phyloP scores from a whole-genome alignment of 53 echinoderm and acorn worm genomes.

The Luidia sarsii region DNA sequence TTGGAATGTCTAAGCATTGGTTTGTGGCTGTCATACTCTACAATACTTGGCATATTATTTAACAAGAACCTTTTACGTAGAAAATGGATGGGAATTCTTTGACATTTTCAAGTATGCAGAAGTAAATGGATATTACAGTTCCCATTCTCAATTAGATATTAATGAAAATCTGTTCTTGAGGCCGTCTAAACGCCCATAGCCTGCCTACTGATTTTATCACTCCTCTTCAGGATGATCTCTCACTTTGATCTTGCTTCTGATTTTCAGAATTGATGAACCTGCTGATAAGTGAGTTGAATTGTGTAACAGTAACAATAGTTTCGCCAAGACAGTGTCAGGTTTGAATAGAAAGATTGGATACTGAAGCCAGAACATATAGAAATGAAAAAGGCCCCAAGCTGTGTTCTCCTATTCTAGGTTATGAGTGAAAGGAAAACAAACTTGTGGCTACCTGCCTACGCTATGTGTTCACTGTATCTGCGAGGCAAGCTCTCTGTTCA shows the following conservation, averaged over 20 bases:
- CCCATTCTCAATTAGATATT: neutral
- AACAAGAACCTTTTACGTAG: too few species aligned
- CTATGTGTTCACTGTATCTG: too few species aligned
- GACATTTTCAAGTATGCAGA: too few species aligned
- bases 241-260: neutral
- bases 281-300: constrained; percentile 5
- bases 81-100: too few species aligned
- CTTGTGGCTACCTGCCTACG: constrained; percentile 1
- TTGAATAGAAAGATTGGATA: neutral
- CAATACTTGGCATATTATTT: too few species aligned
- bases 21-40: too few species aligned
- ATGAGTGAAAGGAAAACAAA: constrained; percentile 4
- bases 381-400: constrained; percentile 40
- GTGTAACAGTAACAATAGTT: neutral
- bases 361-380: constrained; percentile 26
- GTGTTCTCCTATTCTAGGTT: neutral
- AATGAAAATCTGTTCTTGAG: neutral
- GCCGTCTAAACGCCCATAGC: too few species aligned
- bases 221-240: too few species aligned
- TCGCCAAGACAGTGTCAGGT: neutral
- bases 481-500: too few species aligned
- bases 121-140: too few species aligned
- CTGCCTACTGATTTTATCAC: constrained; percentile 3
- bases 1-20: too few species aligned
- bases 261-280: constrained; percentile 7